Evolutionary conservation across 1,140 invertebrate genomes (phyloP), one percentile per base, ranked within the genome.

Genomic region (Bombus balteatus): DNA sequence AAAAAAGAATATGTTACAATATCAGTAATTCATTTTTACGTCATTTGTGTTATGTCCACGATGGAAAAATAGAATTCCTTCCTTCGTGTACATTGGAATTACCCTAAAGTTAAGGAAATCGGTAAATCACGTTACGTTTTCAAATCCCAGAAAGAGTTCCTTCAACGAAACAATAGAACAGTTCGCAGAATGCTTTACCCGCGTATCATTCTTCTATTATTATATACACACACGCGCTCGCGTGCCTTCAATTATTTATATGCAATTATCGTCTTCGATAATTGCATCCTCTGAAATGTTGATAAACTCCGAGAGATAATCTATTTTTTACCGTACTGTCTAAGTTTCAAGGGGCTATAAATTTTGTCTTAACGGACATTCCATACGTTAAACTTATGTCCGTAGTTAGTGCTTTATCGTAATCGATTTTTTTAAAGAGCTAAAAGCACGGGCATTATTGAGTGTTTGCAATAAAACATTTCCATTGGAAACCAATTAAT

Each of bases 121-220:
- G 18, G 70, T 65, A n/a, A 53, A n/a, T 39, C 1, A 47, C 25
- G 25, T 15, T 73, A 62, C 53, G 37, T 81, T 72, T 73, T 81
- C 28, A 59, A 73, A 81, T 39, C 15, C 34, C 68, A 59, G 34
- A 39, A 57, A 41, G 9, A 72, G 47, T 81, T 81, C 13, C 47
- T 43, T 72, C 47, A 34, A 43, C 28, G 68, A 41, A 72, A 72
- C 37, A 72, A 81, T 81, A 47, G 70, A 73, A 73, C 65, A 41
- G 37, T 73, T 73, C 39, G 70, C 25, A 43, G 68, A 81, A 81
- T 22, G 34, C 12, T 79, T 79, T 9, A 6, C 22, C 9, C 6
- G 41, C 5, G 18, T 57, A n/a, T 72, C 28, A 81, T 81, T 71
- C 53, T 62, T 81, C 80, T 73, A 65, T 65, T 81, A 71, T 81